These are phyloP conservation scores for Chiridota heheva DNA, from an alignment of 35 echinoderm and acorn worm species.

Conservation along the genomic window DNA sequence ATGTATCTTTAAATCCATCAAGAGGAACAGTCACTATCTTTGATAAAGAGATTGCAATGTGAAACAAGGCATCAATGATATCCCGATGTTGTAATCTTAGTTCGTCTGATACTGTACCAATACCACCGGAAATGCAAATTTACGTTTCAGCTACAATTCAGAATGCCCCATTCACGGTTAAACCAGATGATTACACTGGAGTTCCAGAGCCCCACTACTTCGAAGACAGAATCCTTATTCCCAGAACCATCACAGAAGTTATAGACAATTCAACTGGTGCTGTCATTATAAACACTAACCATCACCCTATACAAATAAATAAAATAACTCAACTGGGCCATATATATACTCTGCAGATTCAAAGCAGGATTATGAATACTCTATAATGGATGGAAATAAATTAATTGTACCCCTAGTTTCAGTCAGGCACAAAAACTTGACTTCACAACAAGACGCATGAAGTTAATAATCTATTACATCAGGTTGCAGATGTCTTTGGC, in stretches of 20 bases:
- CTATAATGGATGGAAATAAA: neutral
- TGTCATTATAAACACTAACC: no score
- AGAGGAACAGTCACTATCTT: neutral
- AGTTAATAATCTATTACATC: neutral
- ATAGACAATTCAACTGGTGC: neutral
- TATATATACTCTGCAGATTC: neutral
- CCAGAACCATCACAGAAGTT: neutral
- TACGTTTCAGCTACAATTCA: neutral
- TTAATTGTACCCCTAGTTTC: neutral
- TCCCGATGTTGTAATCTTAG: slow-evolving; percentile 23
- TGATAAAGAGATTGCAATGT: neutral
- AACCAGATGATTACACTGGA: neutral
- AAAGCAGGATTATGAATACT: neutral
- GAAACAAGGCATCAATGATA: neutral
- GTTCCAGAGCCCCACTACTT: neutral
- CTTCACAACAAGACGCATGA: neutral
- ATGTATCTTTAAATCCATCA: neutral
- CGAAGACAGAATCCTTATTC: neutral
- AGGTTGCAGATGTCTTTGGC: slow-evolving; percentile 8
- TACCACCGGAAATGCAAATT: neutral
- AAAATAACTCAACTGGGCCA: neutral
- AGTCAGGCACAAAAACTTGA: neutral
- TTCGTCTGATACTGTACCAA: neutral
- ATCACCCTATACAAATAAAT: neutral
- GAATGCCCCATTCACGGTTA: neutral